A percentile compares a stretch with the other conserved stretches of the same genome.
Conservation (phyloP, 2,888 invertebrate genomes). For the Glaucopsyche alexis region DNA sequence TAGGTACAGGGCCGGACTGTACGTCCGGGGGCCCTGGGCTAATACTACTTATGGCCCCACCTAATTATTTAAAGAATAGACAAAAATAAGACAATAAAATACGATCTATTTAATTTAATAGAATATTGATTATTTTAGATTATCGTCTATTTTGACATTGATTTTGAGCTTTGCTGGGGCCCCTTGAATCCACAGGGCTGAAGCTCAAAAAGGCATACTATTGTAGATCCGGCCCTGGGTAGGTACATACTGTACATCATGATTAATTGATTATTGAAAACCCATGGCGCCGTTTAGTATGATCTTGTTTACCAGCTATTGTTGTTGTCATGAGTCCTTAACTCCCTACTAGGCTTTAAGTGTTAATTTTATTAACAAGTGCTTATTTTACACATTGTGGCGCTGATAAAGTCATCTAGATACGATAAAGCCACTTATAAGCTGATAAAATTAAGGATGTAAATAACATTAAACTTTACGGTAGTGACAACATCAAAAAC, state of each 20-base stretch:
- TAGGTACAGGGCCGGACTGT: too few relatives aligned
- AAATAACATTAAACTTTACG: conserved; percentile 6
- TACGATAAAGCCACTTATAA: neutral
- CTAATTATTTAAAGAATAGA: too few relatives aligned
- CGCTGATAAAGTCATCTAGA: neutral
- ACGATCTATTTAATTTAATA: too few relatives aligned
- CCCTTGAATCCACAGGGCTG: too few relatives aligned
- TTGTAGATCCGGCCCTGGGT: neutral
- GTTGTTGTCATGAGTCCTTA: neutral
- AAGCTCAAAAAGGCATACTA: too few relatives aligned
- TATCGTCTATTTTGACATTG: too few relatives aligned
- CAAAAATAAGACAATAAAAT: too few relatives aligned
- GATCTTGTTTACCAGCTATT: neutral
- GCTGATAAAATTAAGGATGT: neutral
- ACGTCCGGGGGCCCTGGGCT: too few relatives aligned
- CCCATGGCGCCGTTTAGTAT: neutral
- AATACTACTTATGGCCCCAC: too few relatives aligned
- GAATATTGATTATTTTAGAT: too few relatives aligned
- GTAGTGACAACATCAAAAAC: neutral
- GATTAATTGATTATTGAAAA: conserved; percentile 2
- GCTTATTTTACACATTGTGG: neutral
- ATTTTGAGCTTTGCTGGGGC: too few relatives aligned
- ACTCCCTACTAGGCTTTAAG: neutral
- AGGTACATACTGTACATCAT: neutral
- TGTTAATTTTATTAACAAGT: neutral